phyloP scores from a whole-genome alignment of 2,797 vertebrate species.

The Pangasius krempfi region DNA sequence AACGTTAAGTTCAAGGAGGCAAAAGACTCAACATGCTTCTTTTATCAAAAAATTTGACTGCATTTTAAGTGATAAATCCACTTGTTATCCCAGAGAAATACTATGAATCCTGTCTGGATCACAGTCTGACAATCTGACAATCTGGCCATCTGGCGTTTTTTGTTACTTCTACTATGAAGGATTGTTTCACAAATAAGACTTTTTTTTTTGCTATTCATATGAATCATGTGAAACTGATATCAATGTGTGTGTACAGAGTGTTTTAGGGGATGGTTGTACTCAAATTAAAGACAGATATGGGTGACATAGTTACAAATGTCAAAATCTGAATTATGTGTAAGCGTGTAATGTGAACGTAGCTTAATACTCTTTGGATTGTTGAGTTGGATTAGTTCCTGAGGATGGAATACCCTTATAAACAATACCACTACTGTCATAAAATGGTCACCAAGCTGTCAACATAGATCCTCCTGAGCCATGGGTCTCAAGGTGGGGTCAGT shows the following conservation, averaged over 20 bases:
- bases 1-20: not conserved
- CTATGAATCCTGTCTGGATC: not conserved
- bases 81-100: not conserved
- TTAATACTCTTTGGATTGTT: not conserved
- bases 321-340: not conserved
- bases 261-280: not conserved
- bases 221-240: not conserved
- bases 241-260: not conserved
- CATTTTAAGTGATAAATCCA: not conserved
- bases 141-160: not conserved
- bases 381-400: not conserved
- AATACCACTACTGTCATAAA: not conserved
- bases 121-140: not conserved
- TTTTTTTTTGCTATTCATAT: not conserved
- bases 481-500: not conserved
- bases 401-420: not conserved
- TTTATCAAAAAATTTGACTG: too few relatives aligned
- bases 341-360: not conserved
- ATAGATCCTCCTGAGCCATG: not conserved
- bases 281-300: slow-evolving; percentile 6
- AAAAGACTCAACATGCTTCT: not conserved
- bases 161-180: not conserved
- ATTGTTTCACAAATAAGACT: not conserved
- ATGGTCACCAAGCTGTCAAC: not conserved
- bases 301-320: not conserved